A percentile compares a stretch with the other conserved stretches of the same genome.
These are phyloP conservation scores for Chaenogobius annularis DNA, from an alignment of 2,113 vertebrate species.

Conservation along the genomic window DNA sequence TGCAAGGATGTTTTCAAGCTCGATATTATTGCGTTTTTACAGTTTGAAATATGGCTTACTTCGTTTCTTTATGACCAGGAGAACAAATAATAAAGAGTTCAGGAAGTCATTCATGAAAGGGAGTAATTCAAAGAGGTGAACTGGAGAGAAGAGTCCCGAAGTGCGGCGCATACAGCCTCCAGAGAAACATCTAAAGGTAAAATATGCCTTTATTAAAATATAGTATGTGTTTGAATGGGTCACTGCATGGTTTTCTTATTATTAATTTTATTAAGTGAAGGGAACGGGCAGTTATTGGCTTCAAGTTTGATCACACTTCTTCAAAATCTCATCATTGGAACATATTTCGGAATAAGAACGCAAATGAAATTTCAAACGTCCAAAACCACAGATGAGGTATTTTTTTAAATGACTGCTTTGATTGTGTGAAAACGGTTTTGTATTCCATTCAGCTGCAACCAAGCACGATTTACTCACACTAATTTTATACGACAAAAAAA, in stretches of 20 bases:
- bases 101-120: not conserved
- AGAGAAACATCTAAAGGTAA: not conserved
- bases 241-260: not conserved
- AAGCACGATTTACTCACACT: no score
- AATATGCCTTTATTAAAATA: not conserved
- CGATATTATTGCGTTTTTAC: not conserved
- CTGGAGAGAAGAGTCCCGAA: conserved; percentile 7
- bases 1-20: not conserved
- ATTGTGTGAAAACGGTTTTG: no score
- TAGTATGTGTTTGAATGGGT: not conserved
- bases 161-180: not conserved
- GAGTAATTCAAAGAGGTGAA: not conserved
- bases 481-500: no score
- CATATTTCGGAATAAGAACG: not conserved
- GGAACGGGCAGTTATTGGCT: not conserved
- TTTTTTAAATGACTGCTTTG: no score
- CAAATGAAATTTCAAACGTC: no score
- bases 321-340: not conserved
- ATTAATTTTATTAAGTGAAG: not conserved
- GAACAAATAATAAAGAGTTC: not conserved
- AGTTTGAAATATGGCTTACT: not conserved
- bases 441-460: no score
- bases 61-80: not conserved
- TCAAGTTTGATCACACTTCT: not conserved
- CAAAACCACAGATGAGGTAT: no score